Evolutionary conservation across 92 coral and sea anemone genomes (phyloP), one percentile per base, ranked within the genome.

Genomic region (Bergia sp.): DNA sequence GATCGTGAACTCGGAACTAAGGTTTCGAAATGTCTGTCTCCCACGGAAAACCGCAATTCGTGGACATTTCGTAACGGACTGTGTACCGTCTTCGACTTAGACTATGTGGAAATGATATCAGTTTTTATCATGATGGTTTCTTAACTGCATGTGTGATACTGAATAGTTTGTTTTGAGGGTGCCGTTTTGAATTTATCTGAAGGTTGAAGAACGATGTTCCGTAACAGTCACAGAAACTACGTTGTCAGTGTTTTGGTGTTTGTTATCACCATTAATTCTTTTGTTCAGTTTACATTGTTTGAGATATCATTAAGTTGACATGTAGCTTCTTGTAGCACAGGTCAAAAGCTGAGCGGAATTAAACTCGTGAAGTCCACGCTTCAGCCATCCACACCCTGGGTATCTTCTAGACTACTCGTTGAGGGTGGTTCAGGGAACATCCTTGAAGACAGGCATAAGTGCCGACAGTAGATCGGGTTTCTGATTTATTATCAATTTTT

Each of bases 351-450:
- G 21, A 43, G 79, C 79, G 29, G 44, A 76, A 39, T 44, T 29
- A 29, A 29, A 29, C 29, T 29, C 29, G 29, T 29, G 29, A 29
- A 29, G 29, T 29, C 16, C 13, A 4, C 53, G 80, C 53, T 41
- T 76, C 80, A 76, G 80, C 80, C 53, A 37, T 73, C 45, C 45
- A 73, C 77, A 45, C 77, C 77, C 58, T 53, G 16, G 16, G 18
- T 53, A 10, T 3, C 58, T 53, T 45, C 6, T 29, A 29, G 29
- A 29, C 29, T 29, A 29, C 29, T 29, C 29, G 29, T 29, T 4
- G 77, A 42, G 47, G 43, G 16, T 20, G 15, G 16, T 0, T 15
- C 13, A 13, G 0, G n/a, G 29, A 41, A 75, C 45, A 44, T 61
- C 16, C 67, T 61, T 61, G 23, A 61, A 61, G 67, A 12, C 20